These are phyloP conservation scores for Puntigrus tetrazona DNA, from an alignment of 2,113 vertebrate genomes.

Conservation along the genomic window DNA sequence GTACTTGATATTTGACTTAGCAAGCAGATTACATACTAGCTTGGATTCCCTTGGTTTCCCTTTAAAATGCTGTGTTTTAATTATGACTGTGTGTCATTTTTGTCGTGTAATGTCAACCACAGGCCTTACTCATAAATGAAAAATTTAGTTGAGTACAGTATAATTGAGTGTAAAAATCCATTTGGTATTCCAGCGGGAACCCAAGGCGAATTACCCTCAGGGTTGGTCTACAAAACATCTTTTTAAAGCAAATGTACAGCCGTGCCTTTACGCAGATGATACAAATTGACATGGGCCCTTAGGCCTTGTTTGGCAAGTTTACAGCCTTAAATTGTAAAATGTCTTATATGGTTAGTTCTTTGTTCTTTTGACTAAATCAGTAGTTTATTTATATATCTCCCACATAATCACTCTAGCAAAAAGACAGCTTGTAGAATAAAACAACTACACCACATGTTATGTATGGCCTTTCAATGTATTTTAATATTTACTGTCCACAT, in stretches of 20 bases:
- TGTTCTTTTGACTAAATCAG: background rate
- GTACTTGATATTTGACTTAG: background rate
- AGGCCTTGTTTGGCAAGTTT: background rate
- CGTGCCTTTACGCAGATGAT: background rate
- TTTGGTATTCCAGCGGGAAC: background rate
- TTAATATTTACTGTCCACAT: background rate
- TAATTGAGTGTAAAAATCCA: background rate
- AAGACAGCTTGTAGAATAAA: background rate
- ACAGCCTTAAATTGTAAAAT: background rate
- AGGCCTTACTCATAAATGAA: background rate
- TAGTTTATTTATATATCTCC: background rate
- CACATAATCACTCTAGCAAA: background rate
- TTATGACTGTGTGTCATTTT: background rate
- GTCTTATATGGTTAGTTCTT: background rate
- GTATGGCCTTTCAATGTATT: background rate
- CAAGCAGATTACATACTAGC: background rate
- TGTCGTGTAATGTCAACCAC: background rate
- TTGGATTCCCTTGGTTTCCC: background rate
- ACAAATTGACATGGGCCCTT: background rate
- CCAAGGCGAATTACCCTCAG: background rate
- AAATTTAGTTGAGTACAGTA: background rate
- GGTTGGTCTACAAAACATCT: background rate
- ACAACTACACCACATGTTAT: background rate
- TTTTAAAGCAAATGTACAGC: background rate
- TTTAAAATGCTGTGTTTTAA: background rate